Conservation (phyloP, 2,888 invertebrate species). For the Callimorpha dominula region DNA sequence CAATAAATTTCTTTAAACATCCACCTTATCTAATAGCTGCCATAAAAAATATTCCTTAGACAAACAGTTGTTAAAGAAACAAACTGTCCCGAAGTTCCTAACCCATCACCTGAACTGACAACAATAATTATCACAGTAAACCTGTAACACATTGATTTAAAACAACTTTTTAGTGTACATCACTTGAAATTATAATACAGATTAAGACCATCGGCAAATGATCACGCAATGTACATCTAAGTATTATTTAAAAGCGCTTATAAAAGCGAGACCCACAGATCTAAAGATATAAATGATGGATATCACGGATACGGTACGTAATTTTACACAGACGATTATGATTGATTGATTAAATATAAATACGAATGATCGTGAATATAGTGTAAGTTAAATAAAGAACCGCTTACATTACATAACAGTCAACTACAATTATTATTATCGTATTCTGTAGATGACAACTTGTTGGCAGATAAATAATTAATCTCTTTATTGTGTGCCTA, state of each 20-base stretch:
- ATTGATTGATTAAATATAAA: constrained; percentile 14
- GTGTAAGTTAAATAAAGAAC: background rate
- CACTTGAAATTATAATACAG: no score
- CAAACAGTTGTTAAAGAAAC: background rate
- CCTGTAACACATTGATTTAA: background rate
- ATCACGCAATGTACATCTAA: background rate
- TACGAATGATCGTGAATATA: background rate
- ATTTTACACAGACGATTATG: constrained; percentile 12
- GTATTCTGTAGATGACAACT: no score
- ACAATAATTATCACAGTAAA: background rate
- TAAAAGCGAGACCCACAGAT: background rate
- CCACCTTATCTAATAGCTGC: no score
- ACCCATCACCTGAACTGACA: constrained; percentile 3
- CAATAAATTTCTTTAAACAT: no score
- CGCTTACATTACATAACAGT: background rate
- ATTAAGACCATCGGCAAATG: background rate
- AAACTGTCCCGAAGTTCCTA: background rate
- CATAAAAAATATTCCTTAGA: background rate
- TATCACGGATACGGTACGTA: background rate
- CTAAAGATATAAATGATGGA: constrained; percentile 13
- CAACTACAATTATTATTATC: no score
- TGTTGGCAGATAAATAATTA: no score
- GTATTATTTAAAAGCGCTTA: background rate
- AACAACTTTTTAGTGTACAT: background rate
- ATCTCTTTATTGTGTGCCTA: no score